phyloP scores from a whole-genome alignment of 2,113 vertebrate species.

The Crotalus helleri region DNA sequence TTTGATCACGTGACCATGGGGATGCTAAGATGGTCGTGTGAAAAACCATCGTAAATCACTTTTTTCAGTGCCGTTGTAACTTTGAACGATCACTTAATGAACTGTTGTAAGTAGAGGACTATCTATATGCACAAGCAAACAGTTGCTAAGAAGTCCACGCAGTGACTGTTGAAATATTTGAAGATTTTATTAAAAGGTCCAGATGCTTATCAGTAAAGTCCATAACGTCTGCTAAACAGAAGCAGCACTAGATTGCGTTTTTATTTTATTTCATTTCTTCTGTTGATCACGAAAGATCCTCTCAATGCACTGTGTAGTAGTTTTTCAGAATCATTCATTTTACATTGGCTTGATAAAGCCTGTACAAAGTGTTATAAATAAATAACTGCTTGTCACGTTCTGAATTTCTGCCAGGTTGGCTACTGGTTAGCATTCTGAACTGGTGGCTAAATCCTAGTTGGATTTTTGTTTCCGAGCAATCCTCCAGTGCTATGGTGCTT shows the following conservation, averaged over 20 bases:
- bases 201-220: background rate
- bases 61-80: too few species aligned
- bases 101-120: too few species aligned
- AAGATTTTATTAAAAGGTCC: background rate
- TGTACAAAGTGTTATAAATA: background rate
- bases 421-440: conserved; percentile 15
- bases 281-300: background rate
- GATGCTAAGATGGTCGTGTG: too few species aligned
- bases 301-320: background rate
- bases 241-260: background rate
- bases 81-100: too few species aligned
- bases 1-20: too few species aligned
- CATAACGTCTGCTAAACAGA: background rate
- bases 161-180: background rate
- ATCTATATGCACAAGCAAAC: too few species aligned
- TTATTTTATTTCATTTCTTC: background rate
- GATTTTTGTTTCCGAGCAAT: conserved; percentile 33
- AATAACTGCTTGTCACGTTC: background rate
- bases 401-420: conserved; percentile 16
- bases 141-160: background rate
- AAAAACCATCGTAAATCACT: too few species aligned
- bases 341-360: background rate
- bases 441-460: background rate
- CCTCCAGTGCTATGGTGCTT: conserved; percentile 42
- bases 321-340: conserved; percentile 16